Evolutionary conservation across 2,113 vertebrate genomes (phyloP).

Genomic region (Coracopsis vasa): DNA sequence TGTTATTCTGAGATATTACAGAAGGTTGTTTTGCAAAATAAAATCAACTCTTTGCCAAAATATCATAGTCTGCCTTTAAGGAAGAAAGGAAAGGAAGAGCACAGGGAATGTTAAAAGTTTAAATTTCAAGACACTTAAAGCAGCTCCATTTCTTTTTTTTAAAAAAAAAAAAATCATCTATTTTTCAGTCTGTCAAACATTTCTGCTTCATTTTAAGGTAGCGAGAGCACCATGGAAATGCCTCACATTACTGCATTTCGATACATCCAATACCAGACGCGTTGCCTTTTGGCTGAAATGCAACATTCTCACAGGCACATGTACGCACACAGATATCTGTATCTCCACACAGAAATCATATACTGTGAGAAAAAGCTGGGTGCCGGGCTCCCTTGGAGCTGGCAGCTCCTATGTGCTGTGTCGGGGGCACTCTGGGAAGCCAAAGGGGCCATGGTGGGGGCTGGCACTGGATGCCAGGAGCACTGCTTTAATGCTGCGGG

Average conservation of each 20-base stretch:
- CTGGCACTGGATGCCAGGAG: neutral
- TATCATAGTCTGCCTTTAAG: neutral
- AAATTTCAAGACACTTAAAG: neutral
- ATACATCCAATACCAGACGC: rapidly evolving
- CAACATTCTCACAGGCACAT: neutral
- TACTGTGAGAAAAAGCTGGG: neutral
- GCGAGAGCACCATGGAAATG: neutral
- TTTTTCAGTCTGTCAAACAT: neutral
- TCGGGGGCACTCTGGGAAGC: neutral
- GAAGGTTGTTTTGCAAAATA: neutral
- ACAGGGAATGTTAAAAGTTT: neutral
- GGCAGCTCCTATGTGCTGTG: neutral
- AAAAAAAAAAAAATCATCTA: neutral
- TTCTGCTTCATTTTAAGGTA: conserved; percentile 12
- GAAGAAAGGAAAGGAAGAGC: neutral
- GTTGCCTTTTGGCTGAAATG: neutral
- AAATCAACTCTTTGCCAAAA: neutral
- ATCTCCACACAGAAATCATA: neutral
- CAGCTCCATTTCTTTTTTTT: neutral
- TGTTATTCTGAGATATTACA: neutral
- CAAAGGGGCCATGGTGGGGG: rapidly evolving
- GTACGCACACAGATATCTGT: rapidly evolving
- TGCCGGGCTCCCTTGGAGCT: neutral
- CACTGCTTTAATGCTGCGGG: neutral
- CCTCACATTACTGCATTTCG: neutral